Base-by-base conservation (phyloP, 2,888 invertebrate species). In the Pristionchus japonicus region DNA sequence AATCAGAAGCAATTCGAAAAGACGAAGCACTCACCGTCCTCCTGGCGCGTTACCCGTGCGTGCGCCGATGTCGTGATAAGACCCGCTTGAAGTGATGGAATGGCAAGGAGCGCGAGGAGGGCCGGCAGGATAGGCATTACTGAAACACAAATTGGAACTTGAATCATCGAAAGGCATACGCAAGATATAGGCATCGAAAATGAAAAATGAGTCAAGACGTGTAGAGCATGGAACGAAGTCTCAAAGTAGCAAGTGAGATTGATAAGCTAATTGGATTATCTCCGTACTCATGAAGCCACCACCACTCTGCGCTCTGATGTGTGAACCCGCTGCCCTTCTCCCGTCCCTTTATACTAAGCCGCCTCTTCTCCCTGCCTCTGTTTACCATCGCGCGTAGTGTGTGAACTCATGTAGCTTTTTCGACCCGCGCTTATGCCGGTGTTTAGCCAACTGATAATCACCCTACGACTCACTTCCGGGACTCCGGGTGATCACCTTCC, bases 351-450 rank as follows among this genome's bases (percentile, higher is more conserved):
- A 77, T 77, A 77, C 77, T 47, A 7, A 23, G n/a, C 34, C 40
- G 20, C 95, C 89, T 91, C 95, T 15, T 31, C 67, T 3, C 34
- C 34, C 7, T 40, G 40, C 40, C 15, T 77, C 77, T 77, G n/a
- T 77, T 77, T 77, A 47, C 43, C 1, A 6, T 74, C 1, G 40
- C 70, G n/a, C n/a, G n/a, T n/a, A n/a, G n/a, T n/a, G 77, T 47
- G 77, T 77, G 43, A 77, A 77, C 77, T 77, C 43, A 17, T 77
- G 77, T 77, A 77, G 77, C 77, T 43, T 77, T 77, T 77, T 77
- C 43, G 77, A 77, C 77, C 77, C 47, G 1, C 13, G 70, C 40
- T 77, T 77, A 77, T 77, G 77, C 31, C 15, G 11, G 2, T 77
- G 77, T 47, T 43, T 47, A 27, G 40, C 3, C 77, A 40, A 47